These are phyloP conservation scores for Lathronympha strigana DNA, from an alignment of 2,888 invertebrate genomes.

Conservation along the genomic window DNA sequence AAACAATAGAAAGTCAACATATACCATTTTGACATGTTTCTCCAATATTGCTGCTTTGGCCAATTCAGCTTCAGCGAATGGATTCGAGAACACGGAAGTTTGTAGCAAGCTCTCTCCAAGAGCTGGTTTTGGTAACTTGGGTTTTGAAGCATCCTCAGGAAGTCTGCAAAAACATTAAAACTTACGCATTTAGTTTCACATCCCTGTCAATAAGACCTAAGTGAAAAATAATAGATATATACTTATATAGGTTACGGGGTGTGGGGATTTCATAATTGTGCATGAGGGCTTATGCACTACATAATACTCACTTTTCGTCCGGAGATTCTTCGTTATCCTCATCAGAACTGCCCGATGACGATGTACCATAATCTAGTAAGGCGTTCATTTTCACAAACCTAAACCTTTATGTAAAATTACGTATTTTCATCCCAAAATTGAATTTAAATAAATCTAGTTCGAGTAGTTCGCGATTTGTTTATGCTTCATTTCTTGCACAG, in stretches of 20 bases:
- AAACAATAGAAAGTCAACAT: conserved; percentile 79
- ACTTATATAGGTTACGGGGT: conserved; percentile 2
- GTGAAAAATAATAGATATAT: background rate
- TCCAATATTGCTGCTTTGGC: conserved; percentile 94
- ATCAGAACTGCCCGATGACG: conserved; percentile 76
- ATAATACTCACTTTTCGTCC: conserved; percentile 64
- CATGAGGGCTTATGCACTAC: conserved; percentile 4
- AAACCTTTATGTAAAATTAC: conserved; percentile 5
- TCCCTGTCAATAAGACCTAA: background rate
- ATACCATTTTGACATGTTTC: conserved; percentile 96
- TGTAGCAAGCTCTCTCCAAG: conserved; percentile 83
- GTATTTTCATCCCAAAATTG: background rate
- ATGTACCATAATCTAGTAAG: conserved; percentile 87
- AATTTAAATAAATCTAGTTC: background rate
- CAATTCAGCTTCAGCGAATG: conserved; percentile 92
- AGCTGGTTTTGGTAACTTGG: conserved; percentile 86
- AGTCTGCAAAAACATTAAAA: conserved; percentile 27
- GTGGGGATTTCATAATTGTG: conserved; percentile 10
- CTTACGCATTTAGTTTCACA: background rate
- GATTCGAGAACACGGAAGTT: conserved; percentile 94
- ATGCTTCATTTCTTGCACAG: conserved; percentile 6
- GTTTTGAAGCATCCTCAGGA: conserved; percentile 31
- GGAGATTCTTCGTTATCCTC: conserved; percentile 64
- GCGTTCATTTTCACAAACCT: conserved; percentile 82
- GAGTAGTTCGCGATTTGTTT: background rate